Evolutionary conservation across 2,797 vertebrate genomes (phyloP).

Genomic region (Tragelaphus eurycerus): DNA sequence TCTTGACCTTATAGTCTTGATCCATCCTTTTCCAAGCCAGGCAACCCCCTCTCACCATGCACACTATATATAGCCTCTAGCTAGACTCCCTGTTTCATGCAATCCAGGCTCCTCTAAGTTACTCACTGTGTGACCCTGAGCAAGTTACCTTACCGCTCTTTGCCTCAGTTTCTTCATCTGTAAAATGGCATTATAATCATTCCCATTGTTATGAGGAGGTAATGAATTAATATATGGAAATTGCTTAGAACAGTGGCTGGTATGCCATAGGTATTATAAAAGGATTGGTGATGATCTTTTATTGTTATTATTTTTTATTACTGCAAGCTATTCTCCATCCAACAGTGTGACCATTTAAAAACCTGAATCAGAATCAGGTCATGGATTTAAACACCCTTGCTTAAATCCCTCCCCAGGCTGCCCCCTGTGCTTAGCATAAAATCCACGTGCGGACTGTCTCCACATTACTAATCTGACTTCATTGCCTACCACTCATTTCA

Average conservation of each 20-base stretch:
- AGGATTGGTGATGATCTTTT: neutral
- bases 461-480: neutral
- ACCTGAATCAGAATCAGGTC: neutral
- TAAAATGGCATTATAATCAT: neutral
- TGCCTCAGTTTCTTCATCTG: neutral
- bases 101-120: neutral
- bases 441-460: no score
- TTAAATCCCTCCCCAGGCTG: neutral
- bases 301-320: neutral
- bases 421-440: neutral
- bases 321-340: neutral
- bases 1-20: neutral
- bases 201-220: neutral
- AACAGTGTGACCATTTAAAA: neutral
- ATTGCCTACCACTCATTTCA: fast-evolving
- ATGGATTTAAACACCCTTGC: neutral
- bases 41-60: neutral
- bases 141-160: neutral
- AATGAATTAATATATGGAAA: neutral
- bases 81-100: neutral
- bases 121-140: neutral
- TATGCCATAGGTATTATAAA: neutral
- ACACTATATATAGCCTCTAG: fast-evolving
- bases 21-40: neutral
- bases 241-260: neutral